phyloP scores from a whole-genome alignment of 2,113 vertebrate genomes.

The Aphyosemion australe region DNA sequence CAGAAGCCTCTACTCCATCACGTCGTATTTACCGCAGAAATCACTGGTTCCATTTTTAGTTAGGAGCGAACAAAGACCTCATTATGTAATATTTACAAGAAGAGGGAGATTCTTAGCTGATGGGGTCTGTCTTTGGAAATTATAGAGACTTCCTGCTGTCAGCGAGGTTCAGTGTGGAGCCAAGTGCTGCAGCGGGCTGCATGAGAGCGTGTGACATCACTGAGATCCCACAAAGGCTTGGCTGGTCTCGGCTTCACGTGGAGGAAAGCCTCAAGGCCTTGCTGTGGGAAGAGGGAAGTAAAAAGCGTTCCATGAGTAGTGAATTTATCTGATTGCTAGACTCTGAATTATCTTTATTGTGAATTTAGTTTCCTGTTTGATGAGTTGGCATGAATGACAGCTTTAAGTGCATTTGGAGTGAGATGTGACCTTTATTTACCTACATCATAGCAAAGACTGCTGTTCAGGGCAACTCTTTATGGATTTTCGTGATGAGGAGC shows the following conservation, averaged over 20 bases:
- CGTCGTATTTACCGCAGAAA: constrained; percentile 8
- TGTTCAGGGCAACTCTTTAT: not conserved
- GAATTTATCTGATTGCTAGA: too few relatives aligned
- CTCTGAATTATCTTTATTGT: too few relatives aligned
- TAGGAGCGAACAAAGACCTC: constrained; percentile 22
- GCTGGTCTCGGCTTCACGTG: constrained; percentile 36
- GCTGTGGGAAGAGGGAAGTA: not conserved
- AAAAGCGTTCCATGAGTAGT: too few relatives aligned
- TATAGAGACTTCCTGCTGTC: constrained; percentile 43
- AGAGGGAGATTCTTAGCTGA: constrained; percentile 31
- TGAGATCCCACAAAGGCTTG: constrained; percentile 36
- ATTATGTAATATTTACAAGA: constrained; percentile 49
- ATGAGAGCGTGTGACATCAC: constrained; percentile 55
- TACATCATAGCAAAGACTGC: not conserved
- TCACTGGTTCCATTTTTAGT: constrained; percentile 8
- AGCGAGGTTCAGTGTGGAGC: constrained; percentile 41
- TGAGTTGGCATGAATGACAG: too few relatives aligned
- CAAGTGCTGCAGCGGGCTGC: constrained; percentile 30
- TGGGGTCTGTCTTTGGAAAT: constrained; percentile 52
- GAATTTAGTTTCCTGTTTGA: too few relatives aligned
- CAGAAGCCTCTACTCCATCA: constrained; percentile 14
- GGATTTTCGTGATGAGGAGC: not conserved
- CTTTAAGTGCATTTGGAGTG: too few relatives aligned
- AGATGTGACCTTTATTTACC: too few relatives aligned
- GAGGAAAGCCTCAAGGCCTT: constrained; percentile 6